Conservation (phyloP, 2,113 vertebrate genomes). For the Orthonyx spaldingii region DNA sequence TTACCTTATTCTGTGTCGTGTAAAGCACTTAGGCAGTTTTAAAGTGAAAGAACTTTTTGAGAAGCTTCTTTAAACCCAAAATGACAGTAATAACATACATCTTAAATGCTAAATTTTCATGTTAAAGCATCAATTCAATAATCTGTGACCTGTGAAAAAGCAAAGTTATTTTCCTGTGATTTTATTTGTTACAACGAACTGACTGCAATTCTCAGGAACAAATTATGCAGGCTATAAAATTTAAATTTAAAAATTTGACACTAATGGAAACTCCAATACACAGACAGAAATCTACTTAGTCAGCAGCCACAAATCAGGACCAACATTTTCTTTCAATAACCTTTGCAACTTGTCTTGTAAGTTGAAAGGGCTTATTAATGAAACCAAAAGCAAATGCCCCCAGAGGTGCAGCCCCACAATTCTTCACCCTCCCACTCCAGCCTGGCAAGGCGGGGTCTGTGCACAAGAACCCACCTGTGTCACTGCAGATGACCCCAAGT, state of each 20-base stretch:
- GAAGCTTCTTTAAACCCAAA: neutral
- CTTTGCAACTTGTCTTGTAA: neutral
- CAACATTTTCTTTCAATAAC: neutral
- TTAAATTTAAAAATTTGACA: slow-evolving; percentile 35
- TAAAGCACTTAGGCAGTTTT: slow-evolving; percentile 21
- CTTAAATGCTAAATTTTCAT: slow-evolving; percentile 24
- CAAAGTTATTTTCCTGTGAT: slow-evolving; percentile 16
- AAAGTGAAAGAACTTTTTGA: slow-evolving; percentile 22
- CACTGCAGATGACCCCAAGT: neutral
- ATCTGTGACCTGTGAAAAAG: slow-evolving; percentile 15
- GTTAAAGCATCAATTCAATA: slow-evolving; percentile 40
- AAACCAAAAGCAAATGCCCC: neutral
- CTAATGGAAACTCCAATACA: slow-evolving; percentile 17
- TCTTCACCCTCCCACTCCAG: neutral
- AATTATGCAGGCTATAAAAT: slow-evolving; percentile 16
- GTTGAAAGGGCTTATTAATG: neutral
- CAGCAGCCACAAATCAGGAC: slow-evolving; percentile 10
- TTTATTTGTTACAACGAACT: slow-evolving; percentile 42
- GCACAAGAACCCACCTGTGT: fast-evolving
- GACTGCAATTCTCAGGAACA: neutral
- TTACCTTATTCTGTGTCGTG: neutral
- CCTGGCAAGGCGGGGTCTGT: neutral
- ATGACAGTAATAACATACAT: neutral
- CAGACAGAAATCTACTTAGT: neutral
- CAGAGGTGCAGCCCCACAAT: neutral